Evolutionary conservation across 1,140 invertebrate species (phyloP).

Genomic region (Diabrotica virgifera): DNA sequence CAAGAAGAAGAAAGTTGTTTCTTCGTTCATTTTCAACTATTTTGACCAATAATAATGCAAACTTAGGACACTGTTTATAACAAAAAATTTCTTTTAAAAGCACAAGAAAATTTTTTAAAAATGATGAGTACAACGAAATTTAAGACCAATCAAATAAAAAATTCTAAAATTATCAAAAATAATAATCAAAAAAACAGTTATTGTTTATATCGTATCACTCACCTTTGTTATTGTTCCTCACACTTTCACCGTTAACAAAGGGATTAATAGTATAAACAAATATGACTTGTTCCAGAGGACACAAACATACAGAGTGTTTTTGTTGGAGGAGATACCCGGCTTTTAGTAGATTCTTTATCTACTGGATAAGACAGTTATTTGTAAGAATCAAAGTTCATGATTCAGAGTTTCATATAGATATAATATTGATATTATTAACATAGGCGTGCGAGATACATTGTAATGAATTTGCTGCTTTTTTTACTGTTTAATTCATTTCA

Average conservation of each 20-base stretch:
- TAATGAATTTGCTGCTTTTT: not conserved
- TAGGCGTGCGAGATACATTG: not conserved
- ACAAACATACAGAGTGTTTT: conserved; percentile 7
- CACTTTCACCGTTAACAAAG: not conserved
- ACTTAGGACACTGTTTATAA: too few species aligned
- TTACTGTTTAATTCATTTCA: not conserved
- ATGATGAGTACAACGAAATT: too few species aligned
- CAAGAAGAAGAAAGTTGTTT: too few species aligned
- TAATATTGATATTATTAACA: conserved; percentile 6
- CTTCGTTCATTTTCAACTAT: too few species aligned
- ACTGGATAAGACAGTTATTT: conserved; percentile 9
- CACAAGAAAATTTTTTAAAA: too few species aligned
- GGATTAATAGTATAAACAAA: not conserved
- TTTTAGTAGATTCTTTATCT: conserved; percentile 18
- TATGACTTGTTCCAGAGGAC: not conserved
- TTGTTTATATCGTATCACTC: not conserved
- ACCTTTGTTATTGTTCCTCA: not conserved
- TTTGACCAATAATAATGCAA: too few species aligned
- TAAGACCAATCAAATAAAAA: too few species aligned
- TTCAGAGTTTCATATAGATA: conserved; percentile 10
- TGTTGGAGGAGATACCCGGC: not conserved
- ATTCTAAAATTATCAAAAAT: too few species aligned
- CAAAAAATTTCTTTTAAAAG: too few species aligned
- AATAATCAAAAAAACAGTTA: too few species aligned
- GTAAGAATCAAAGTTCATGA: conserved; percentile 20